Evolutionary conservation across 2,797 vertebrate species (phyloP), one percentile per base, ranked within the genome.

Genomic region (Meda fulgida): DNA sequence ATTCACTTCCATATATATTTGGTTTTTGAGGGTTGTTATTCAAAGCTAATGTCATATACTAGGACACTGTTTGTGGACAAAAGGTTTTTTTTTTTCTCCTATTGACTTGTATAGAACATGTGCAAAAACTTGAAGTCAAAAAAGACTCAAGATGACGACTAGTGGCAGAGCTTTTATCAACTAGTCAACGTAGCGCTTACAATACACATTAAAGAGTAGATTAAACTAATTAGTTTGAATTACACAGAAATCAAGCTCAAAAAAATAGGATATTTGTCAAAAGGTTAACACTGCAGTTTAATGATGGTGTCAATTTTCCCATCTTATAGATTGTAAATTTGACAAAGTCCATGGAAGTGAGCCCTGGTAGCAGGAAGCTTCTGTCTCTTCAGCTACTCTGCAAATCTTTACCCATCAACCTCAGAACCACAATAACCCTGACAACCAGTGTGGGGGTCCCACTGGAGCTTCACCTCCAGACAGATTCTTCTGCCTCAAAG

Each of bases 341-440:
- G 81, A 96, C 93, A 26, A 89, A 93, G 82, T 95, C 96, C 23
- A 90, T 96, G 92, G 93, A 91, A 10, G 93, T 97, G 90, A 93
- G 95, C 85, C 95, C 94, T 86, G 97, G 97, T 89, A 99, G 97
- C 94, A 98, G 97, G 97, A 96, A 92, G 80, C 86, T 98, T 83
- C 95, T 99, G 92, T 96, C 96, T 89, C 94, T 99, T 89, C 96
- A 95, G 92, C 92, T 97, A 84, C 93, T 93, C 88, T 92, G 94
- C 92, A 95, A 91, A 92, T 92, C 94, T 23, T 87, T 94, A 91
- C 94, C 94, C 43, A 67, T 94, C 86, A 96, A 95, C 89, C 90
- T 96, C 51, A 90, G 96, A 90, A 96, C 96, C 83, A 95, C 92
- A 80, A 89, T 99, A 85, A 96, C 94, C 88, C 93, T 99, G 89